Evolutionary conservation across 2,888 invertebrate genomes (phyloP).

Genomic region (Autographa pulchrina): DNA sequence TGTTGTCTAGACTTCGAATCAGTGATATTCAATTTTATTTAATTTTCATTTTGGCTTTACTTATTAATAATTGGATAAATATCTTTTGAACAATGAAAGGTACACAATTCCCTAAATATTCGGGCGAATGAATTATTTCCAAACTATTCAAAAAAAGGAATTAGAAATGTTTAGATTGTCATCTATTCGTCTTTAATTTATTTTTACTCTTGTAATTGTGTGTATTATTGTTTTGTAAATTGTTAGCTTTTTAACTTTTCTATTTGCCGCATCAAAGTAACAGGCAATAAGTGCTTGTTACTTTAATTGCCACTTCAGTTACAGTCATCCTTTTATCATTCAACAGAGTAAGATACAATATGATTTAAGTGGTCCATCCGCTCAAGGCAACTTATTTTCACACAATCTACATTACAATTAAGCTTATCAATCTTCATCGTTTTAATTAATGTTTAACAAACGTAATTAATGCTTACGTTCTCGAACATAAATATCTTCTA

Average conservation of each 20-base stretch:
- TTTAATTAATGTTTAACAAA: constrained; percentile 37
- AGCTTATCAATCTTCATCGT: constrained; percentile 30
- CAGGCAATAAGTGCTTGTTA: background rate
- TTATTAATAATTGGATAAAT: background rate
- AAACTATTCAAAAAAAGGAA: too few relatives aligned
- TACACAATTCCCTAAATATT: background rate
- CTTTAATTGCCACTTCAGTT: background rate
- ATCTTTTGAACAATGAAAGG: background rate
- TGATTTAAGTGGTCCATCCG: background rate
- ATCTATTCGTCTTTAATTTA: too few relatives aligned
- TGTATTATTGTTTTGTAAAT: too few relatives aligned
- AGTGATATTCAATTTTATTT: background rate
- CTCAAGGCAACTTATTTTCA: constrained; percentile 18
- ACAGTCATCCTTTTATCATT: background rate
- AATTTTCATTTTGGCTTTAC: background rate
- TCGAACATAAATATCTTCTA: too few relatives aligned
- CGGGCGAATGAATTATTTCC: background rate
- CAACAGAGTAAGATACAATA: background rate
- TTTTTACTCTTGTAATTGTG: too few relatives aligned
- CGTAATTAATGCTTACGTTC: too few relatives aligned
- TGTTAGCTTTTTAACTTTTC: too few relatives aligned
- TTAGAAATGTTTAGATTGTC: too few relatives aligned
- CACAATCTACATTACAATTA: constrained; percentile 8
- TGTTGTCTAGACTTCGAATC: constrained; percentile 2
- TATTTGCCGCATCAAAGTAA: too few relatives aligned